Evolutionary conservation across 37 sponge, comb jelly and placozoan species (phyloP).

Genomic region (Petrosia ficiformis): DNA sequence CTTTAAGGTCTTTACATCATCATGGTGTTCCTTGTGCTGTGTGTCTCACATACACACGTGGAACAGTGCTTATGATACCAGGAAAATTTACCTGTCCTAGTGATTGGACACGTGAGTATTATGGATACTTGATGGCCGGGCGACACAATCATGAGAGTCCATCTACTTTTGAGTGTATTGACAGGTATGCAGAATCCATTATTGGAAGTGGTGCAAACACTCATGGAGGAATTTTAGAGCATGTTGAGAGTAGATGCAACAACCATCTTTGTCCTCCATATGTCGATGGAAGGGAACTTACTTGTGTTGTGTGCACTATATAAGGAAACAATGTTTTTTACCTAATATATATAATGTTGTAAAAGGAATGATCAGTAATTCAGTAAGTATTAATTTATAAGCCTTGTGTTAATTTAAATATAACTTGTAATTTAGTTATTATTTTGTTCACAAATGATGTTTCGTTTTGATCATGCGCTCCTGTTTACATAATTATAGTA

Average conservation of each 20-base stretch:
- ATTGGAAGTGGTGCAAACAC: constrained; percentile 33
- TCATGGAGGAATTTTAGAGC: constrained; percentile 38
- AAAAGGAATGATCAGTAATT: no score
- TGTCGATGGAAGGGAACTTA: constrained; percentile 31
- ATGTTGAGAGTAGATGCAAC: constrained; percentile 45
- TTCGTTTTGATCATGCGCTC: no score
- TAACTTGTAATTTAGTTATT: no score
- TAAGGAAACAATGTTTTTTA: no score
- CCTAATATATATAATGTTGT: no score
- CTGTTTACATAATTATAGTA: no score
- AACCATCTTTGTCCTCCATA: constrained; percentile 52
- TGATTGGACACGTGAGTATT: constrained; percentile 23
- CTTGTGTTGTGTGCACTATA: constrained; percentile 55
- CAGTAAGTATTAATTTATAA: no score
- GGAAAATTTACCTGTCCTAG: constrained; percentile 35
- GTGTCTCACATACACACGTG: constrained; percentile 4
- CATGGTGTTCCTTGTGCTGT: constrained; percentile 51
- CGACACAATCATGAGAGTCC: constrained; percentile 18
- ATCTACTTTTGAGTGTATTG: constrained; percentile 46
- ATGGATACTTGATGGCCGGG: constrained; percentile 37
- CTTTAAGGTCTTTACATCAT: background rate
- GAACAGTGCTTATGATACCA: constrained; percentile 32
- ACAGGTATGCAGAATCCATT: constrained; percentile 34
- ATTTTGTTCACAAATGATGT: no score
- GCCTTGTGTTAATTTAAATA: no score